These are phyloP conservation scores for Heliconius aoede DNA, from an alignment of 2,888 invertebrate species.

Conservation along the genomic window DNA sequence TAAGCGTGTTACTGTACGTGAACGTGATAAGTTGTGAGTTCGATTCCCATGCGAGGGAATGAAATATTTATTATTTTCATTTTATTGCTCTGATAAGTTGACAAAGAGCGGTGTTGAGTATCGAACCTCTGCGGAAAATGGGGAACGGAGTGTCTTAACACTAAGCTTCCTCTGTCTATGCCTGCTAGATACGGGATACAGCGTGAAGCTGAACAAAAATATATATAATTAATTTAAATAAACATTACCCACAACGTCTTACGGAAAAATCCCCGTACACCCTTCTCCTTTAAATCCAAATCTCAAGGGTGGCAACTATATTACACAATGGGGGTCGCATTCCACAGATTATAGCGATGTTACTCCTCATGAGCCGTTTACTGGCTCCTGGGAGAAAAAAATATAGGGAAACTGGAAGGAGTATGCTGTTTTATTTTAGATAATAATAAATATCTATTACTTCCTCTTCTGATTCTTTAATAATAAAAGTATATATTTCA, in stretches of 20 bases:
- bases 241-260: slow-evolving; percentile 9
- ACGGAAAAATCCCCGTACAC: slow-evolving; percentile 43
- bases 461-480: no score
- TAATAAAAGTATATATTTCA: no score
- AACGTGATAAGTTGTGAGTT: no score
- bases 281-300: slow-evolving; percentile 49
- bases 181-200: not conserved
- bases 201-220: not conserved
- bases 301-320: slow-evolving; percentile 67
- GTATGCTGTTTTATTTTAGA: not conserved
- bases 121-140: not conserved
- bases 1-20: not conserved
- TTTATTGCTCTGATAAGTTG: not conserved
- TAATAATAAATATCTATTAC: no score
- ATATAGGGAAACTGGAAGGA: slow-evolving; percentile 51
- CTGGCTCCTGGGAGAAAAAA: slow-evolving; percentile 52
- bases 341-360: slow-evolving; percentile 71
- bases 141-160: not conserved
- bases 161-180: not conserved
- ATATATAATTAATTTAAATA: not conserved
- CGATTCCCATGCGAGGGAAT: no score
- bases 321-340: slow-evolving; percentile 67
- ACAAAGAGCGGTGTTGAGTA: not conserved
- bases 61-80: no score
- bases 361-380: slow-evolving; percentile 65